Evolutionary conservation across 2,797 vertebrate species (phyloP).

Genomic region (Danio choprae): DNA sequence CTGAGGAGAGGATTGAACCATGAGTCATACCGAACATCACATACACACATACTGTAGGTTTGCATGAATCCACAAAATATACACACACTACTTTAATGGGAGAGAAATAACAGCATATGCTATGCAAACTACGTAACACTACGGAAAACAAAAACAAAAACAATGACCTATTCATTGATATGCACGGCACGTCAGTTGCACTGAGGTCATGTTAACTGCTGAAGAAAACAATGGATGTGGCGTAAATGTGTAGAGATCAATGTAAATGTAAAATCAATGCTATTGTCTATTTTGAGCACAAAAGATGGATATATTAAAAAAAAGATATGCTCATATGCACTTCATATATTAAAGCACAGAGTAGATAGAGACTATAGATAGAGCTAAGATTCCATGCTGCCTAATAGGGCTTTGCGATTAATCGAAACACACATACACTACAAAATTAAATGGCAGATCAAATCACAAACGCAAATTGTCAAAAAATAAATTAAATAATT

Average conservation of each 20-base stretch:
- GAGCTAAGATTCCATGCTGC: too few relatives aligned
- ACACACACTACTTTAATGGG: not conserved
- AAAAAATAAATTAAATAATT: too few relatives aligned
- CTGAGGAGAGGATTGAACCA: conserved; percentile 6
- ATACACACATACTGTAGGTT: conserved; percentile 1
- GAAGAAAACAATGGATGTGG: conserved; percentile 9
- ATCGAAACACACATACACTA: too few relatives aligned
- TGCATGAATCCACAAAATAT: conserved; percentile 21
- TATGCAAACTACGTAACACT: conserved; percentile 18
- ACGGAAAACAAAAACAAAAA: conserved; percentile 39
- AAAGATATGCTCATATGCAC: not conserved
- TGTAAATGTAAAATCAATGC: conserved; percentile 5
- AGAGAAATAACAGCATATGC: not conserved
- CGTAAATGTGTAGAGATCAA: conserved; percentile 1
- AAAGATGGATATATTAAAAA: not conserved
- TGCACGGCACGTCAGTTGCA: not conserved
- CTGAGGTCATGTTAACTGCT: conserved; percentile 27
- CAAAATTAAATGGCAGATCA: too few relatives aligned
- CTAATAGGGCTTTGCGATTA: too few relatives aligned
- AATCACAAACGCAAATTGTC: too few relatives aligned
- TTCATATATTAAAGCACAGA: conserved; percentile 11
- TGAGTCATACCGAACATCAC: conserved; percentile 12
- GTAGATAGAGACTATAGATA: not conserved
- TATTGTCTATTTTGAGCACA: conserved; percentile 1
- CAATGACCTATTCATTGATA: not conserved